phyloP scores from a whole-genome alignment of 1,140 invertebrate genomes.

The Rhizoglyphus robini region DNA sequence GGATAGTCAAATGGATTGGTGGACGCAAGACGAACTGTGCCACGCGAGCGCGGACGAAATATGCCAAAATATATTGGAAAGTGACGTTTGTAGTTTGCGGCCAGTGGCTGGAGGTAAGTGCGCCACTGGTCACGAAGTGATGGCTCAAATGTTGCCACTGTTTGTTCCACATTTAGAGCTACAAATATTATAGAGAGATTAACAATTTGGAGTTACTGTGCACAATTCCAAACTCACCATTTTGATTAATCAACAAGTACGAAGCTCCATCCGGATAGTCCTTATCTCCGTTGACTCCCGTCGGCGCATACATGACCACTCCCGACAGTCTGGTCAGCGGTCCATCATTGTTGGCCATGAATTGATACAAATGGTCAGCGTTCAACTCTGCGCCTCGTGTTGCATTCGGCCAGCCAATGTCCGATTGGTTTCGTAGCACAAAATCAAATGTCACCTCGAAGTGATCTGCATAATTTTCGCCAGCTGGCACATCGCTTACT shows the following conservation, averaged over 20 bases:
- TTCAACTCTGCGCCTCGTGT: background rate
- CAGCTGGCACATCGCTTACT: conserved; percentile 36
- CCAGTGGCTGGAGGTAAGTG: background rate
- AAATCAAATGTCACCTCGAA: conserved; percentile 33
- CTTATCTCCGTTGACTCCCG: background rate
- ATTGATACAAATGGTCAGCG: background rate
- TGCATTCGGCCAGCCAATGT: background rate
- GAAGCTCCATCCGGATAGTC: background rate
- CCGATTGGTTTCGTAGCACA: background rate
- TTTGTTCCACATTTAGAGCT: background rate
- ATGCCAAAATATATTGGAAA: conserved; percentile 34
- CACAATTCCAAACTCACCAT: background rate
- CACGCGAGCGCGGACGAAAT: too few relatives aligned
- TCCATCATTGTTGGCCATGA: background rate
- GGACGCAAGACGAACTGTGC: too few relatives aligned
- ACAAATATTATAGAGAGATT: background rate
- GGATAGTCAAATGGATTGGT: too few relatives aligned
- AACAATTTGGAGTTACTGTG: background rate
- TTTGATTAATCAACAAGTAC: background rate
- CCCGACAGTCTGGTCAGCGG: background rate
- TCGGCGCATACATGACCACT: background rate
- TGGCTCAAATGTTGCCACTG: background rate
- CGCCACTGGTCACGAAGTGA: background rate
- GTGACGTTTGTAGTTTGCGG: background rate
- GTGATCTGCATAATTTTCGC: conserved; percentile 42